Conservation (phyloP, 2,113 vertebrate species). For the Cynocephalus volans region DNA sequence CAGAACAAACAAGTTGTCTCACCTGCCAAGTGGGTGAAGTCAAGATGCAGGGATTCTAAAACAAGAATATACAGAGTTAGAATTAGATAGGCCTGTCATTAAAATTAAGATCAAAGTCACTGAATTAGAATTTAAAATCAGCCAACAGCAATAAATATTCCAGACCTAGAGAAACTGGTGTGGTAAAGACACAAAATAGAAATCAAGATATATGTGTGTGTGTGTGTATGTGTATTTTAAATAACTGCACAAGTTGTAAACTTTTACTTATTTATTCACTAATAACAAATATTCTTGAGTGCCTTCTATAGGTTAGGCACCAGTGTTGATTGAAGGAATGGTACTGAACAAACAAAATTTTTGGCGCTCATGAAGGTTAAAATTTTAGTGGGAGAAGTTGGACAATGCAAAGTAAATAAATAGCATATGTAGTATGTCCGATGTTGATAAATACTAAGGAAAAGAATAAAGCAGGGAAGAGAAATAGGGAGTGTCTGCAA, state of each 20-base stretch:
- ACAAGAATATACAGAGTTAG: neutral
- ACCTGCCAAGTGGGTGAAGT: neutral
- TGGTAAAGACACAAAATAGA: constrained; percentile 26
- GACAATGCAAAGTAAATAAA: neutral
- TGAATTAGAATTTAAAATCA: constrained; percentile 7
- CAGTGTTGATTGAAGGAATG: neutral
- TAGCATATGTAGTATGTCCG: neutral
- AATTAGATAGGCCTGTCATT: constrained; percentile 45
- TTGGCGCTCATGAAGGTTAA: neutral
- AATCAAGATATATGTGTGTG: neutral
- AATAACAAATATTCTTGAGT: neutral
- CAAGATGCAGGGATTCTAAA: neutral
- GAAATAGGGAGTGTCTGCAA: neutral
- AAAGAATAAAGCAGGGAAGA: neutral
- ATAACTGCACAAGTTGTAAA: neutral
- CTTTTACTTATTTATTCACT: neutral
- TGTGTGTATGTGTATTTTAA: neutral
- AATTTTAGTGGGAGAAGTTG: neutral
- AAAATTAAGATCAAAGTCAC: constrained; percentile 59
- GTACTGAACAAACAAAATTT: neutral
- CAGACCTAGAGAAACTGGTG: neutral
- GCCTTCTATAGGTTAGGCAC: neutral
- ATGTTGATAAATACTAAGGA: neutral
- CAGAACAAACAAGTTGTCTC: neutral
- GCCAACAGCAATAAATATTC: constrained; percentile 43